Evolutionary conservation across 92 coral and sea anemone genomes (phyloP), one percentile per base, ranked within the genome.

Genomic region (Palythoa grandis): DNA sequence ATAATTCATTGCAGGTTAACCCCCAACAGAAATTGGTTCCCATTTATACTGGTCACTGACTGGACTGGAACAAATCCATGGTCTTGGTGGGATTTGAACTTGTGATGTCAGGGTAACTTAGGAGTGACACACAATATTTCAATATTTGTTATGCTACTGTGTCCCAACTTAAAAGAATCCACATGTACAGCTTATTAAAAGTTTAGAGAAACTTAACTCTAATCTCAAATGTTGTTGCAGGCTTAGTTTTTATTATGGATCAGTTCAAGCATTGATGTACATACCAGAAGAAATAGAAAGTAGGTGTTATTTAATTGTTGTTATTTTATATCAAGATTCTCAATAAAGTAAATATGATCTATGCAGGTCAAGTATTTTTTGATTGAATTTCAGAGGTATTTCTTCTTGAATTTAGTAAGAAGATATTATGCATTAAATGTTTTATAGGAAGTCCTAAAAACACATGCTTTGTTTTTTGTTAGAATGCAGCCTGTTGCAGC

Each of bases 401-500:
- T 14, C 5, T 14, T 15, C 6, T 58, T 58, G 65, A 14, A 19
- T 3, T 58, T 58, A 0, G 17, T 58, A 3, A 11, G 20, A 58
- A n/a, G 17, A 3, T 58, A 19, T 58, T 43, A 43, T 8, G 9
- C 50, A 43, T 43, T 43, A 11, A 14, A 10, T 19, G 61, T 2
- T 13, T 76, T 11, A 52, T 13, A 15, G 15, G 6, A 3, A n/a
- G 6, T n/a, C 47, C 14, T 50, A 5, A 5, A 39, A 11, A 1
- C 7, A 14, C 16, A 47, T 66, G 54, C 15, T 63, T 86, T 48
- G 15, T 16, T 37, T 63, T 7, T 47, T 17, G 35, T 74, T 57
- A 89, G 92, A 85, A 70, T 89, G 87, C 78, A 87, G 88, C 48
- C 88, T 50, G 76, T 19, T 89, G 48, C 86, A 52, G 56, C 85